A percentile compares a stretch with the other conserved stretches of the same genome.
Conservation (phyloP, 2,113 vertebrate genomes). For the Tragelaphus strepsiceros region DNA sequence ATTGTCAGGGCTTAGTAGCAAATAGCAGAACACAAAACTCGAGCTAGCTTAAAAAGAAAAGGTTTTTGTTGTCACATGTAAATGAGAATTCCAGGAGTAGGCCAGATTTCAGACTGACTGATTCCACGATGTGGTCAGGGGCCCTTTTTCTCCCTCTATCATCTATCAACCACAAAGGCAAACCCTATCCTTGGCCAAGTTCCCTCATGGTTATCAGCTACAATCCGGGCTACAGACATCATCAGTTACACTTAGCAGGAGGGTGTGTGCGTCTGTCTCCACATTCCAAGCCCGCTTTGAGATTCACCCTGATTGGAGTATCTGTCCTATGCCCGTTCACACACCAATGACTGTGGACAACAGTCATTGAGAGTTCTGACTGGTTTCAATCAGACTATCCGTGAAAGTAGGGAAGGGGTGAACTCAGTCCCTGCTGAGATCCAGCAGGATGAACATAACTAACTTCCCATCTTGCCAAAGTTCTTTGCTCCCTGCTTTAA, state of each 20-base stretch:
- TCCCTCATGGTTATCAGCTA: neutral
- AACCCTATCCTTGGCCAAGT: neutral
- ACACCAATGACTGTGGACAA: neutral
- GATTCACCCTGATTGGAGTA: neutral
- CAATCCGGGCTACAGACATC: neutral
- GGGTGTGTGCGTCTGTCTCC: neutral
- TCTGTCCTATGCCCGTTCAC: neutral
- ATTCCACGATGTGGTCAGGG: neutral
- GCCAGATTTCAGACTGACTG: neutral
- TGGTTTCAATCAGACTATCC: neutral
- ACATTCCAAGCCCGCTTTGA: neutral
- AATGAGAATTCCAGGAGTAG: neutral
- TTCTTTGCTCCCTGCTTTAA: conserved; percentile 13
- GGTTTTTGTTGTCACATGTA: neutral
- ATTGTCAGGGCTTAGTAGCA: conserved; percentile 2
- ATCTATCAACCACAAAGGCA: neutral
- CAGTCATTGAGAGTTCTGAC: neutral
- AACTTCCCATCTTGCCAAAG: conserved; percentile 57
- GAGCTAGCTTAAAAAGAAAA: neutral
- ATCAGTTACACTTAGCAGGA: neutral
- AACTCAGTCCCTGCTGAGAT: neutral
- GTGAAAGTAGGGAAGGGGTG: neutral
- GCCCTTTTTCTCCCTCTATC: neutral
- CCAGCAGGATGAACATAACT: neutral
- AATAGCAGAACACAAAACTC: conserved; percentile 38